phyloP scores from a whole-genome alignment of 1,140 invertebrate species.

The Caenorhabditis inopinata region DNA sequence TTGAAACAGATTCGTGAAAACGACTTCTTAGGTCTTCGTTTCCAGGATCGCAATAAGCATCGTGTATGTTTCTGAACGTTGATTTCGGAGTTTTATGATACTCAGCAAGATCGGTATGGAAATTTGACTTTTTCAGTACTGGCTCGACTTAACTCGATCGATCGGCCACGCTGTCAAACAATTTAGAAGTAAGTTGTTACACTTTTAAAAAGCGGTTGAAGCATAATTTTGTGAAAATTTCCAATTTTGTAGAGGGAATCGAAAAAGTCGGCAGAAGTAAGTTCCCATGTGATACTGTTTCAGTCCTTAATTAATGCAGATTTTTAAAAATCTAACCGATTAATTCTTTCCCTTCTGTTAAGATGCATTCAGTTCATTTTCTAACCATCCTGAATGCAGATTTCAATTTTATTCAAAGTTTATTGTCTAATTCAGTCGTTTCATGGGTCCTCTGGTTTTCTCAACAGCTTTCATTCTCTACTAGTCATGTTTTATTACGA shows the following conservation, averaged over 20 bases:
- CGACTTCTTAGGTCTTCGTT: slow-evolving; percentile 93
- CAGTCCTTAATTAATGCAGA: not conserved
- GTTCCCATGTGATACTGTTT: not conserved
- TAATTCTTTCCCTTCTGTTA: too few species aligned
- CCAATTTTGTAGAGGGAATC: slow-evolving; percentile 5
- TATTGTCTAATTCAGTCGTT: not conserved
- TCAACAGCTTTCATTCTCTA: too few species aligned
- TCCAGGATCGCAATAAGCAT: slow-evolving; percentile 86
- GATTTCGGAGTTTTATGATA: too few species aligned
- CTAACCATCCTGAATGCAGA: too few species aligned
- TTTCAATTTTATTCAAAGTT: too few species aligned
- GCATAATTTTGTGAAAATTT: slow-evolving; percentile 23
- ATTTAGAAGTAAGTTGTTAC: slow-evolving; percentile 78
- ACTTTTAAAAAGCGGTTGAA: not conserved
- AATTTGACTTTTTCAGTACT: slow-evolving; percentile 78
- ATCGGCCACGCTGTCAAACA: slow-evolving; percentile 77
- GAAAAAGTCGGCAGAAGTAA: slow-evolving; percentile 35
- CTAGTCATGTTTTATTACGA: too few species aligned
- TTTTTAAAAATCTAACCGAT: not conserved
- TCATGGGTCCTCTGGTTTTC: too few species aligned
- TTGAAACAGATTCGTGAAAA: slow-evolving; percentile 90
- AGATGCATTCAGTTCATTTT: too few species aligned
- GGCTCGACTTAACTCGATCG: slow-evolving; percentile 88
- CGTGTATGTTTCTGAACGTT: slow-evolving; percentile 73
- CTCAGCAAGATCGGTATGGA: too few species aligned